Conservation (phyloP, 2,113 vertebrate species). For the Chloebia gouldiae region DNA sequence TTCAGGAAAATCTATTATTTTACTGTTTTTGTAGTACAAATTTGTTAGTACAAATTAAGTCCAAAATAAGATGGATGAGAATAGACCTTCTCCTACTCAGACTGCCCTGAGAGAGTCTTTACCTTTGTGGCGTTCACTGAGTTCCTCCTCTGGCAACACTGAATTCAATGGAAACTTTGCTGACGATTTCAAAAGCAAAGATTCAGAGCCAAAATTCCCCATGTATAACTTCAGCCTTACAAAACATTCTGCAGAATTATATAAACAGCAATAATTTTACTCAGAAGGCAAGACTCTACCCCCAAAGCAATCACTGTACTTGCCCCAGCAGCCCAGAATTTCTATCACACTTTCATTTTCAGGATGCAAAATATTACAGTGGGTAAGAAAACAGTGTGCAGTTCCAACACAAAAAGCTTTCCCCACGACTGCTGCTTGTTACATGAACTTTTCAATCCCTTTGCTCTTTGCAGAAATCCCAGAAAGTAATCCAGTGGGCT, state of each 20-base stretch:
- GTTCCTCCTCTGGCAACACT: not conserved
- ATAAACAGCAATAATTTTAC: not conserved
- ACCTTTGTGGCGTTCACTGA: not conserved
- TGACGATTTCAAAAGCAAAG: not conserved
- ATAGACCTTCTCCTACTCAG: not conserved
- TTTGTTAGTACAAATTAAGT: not conserved
- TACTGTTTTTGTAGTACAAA: not conserved
- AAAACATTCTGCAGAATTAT: not conserved
- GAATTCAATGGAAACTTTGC: conserved; percentile 18
- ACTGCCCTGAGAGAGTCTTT: not conserved
- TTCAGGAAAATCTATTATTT: not conserved
- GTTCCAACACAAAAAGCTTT: not conserved
- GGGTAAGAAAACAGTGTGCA: not conserved
- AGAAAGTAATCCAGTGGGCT: not conserved
- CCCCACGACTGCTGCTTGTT: not conserved
- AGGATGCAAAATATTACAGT: not conserved
- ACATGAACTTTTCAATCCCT: not conserved
- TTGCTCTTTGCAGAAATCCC: not conserved
- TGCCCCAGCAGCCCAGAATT: not conserved
- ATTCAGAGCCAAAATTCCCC: conserved; percentile 17
- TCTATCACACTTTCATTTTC: not conserved
- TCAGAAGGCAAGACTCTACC: not conserved
- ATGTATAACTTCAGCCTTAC: not conserved
- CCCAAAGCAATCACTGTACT: not conserved
- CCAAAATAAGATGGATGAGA: not conserved